Evolutionary conservation across 2,888 invertebrate species (phyloP).

Genomic region (Labia minor): DNA sequence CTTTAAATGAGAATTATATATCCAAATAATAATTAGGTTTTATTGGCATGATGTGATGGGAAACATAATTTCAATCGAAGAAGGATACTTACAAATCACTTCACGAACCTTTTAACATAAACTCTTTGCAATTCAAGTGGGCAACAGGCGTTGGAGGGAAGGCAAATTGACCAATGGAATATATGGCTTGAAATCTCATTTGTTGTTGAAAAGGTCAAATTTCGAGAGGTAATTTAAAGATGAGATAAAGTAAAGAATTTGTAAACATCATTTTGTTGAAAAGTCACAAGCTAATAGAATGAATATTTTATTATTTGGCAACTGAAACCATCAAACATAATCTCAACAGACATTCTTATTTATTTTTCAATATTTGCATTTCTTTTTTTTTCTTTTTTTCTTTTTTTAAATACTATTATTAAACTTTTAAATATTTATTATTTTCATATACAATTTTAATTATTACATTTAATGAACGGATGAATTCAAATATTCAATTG

Average conservation of each 20-base stretch:
- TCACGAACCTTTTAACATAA: slow-evolving; percentile 4
- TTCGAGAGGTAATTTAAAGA: neutral
- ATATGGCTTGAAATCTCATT: neutral
- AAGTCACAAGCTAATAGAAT: neutral
- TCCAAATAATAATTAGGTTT: neutral
- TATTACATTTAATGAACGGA: too few relatives aligned
- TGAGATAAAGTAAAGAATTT: neutral
- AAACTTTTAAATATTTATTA: too few relatives aligned
- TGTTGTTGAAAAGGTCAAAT: neutral
- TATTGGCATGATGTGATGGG: slow-evolving; percentile 5
- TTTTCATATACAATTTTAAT: too few relatives aligned
- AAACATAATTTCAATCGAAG: neutral
- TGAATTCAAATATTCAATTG: too few relatives aligned
- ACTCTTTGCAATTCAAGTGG: slow-evolving; percentile 7
- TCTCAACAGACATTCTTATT: too few relatives aligned
- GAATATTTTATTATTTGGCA: too few relatives aligned
- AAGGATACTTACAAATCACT: slow-evolving; percentile 13
- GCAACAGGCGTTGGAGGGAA: neutral
- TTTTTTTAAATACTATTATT: too few relatives aligned
- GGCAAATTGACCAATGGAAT: neutral
- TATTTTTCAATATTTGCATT: too few relatives aligned
- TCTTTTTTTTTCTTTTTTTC: too few relatives aligned
- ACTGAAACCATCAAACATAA: too few relatives aligned
- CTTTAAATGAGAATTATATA: slow-evolving; percentile 13
- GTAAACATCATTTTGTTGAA: neutral